Evolutionary conservation across 2,888 invertebrate species (phyloP), one percentile per base, ranked within the genome.

Genomic region (Holacanthella duospinosa): DNA sequence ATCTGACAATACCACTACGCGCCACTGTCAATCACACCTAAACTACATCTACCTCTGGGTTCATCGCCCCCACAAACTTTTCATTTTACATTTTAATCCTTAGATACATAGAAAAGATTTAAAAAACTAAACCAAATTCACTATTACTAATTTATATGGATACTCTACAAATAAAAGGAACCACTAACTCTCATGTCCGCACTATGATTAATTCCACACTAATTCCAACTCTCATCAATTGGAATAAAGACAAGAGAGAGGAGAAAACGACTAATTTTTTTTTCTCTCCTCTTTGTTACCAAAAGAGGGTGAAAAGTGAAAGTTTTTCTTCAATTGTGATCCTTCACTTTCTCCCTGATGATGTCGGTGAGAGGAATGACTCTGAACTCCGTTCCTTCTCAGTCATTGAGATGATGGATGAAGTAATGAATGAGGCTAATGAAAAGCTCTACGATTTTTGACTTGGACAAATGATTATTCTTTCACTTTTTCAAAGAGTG

Each of bases 1-100:
- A 71, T 66, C 67, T 71, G 71, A 71, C 70, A 68, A 69, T 67
- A 64, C 66, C 71, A 70, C 70, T 65, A 64, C 64, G 63, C 62
- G 48, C 44, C 56, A 66, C 67, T 48, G 70, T 70, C 70, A 68
- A 66, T 68, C 70, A 70, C 55, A 36, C n/a, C n/a, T n/a, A n/a
- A n/a, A n/a, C n/a, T n/a, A n/a, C n/a, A n/a, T n/a, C n/a, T n/a
- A n/a, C n/a, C n/a, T n/a, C n/a, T n/a, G n/a, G n/a, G n/a, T n/a
- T n/a, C n/a, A n/a, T n/a, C n/a, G n/a, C n/a, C n/a, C n/a, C n/a
- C n/a, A n/a, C n/a, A n/a, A n/a, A n/a, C n/a, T n/a, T n/a, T n/a
- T n/a, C n/a, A n/a, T n/a, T n/a, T n/a, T n/a, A n/a, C n/a, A n/a
- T n/a, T n/a, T n/a, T n/a, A n/a, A n/a, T n/a, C n/a, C n/a, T n/a